Evolutionary conservation across 2,888 invertebrate genomes (phyloP), one percentile per base, ranked within the genome.

Genomic region (Amaurobius ferox): DNA sequence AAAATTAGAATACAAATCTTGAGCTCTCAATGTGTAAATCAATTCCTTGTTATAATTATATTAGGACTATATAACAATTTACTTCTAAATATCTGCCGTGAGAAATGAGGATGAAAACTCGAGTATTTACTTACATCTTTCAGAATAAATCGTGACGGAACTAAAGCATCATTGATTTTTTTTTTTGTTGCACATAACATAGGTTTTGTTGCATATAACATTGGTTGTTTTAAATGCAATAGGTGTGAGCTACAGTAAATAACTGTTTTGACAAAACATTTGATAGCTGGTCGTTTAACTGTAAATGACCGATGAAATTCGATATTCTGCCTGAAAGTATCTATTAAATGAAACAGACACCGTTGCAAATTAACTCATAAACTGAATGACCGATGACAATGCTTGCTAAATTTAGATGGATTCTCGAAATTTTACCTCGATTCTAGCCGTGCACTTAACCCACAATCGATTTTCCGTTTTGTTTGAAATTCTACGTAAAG

Each of bases 241-340:
- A 29, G 40, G 28, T 62, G 35, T 29, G 64, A 39, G 64, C 23
- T 23, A 64, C 74, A 40, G 74, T 74, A 74, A 74, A 64, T 62
- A 74, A 39, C 39, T 40, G 55, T 64, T 64, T 29, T 28, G 32
- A 64, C 40, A 64, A 29, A 62, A 74, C 64, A 39, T 64, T 74
- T 74, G 64, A 64, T 40, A 64, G 30, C 29, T 29, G 64, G 64
- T 64, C 30, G 30, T 64, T 64, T 64, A 29, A 29, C 9, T 29
- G 64, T 30, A 30, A 64, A 64, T 64, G 64, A 29, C 29, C 13
- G 11, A n/a, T n/a, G n/a, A n/a, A n/a, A 13, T 30, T 30, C 29
- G 30, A 29, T 29, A 28, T 26, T 28, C 64, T 9, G 30, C 29
- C n/a, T 7, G 64, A 29, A 64, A 64, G 64, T 64, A 64, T 28